Evolutionary conservation across 2,888 invertebrate genomes (phyloP).

Genomic region (Exocentrus adspersus): DNA sequence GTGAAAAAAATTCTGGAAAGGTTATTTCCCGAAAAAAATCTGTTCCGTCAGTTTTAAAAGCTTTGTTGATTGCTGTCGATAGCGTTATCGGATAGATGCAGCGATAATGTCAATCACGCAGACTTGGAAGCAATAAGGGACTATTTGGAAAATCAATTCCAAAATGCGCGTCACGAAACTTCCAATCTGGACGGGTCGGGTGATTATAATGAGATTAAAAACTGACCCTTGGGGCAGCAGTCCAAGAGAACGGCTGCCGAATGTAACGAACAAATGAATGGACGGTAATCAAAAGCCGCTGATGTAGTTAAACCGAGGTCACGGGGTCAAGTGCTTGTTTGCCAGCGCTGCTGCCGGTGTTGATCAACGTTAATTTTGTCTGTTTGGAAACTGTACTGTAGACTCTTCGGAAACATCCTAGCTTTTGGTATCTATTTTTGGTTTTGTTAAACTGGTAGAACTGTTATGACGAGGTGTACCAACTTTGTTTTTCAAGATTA

Average conservation of each 20-base stretch:
- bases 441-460: too few species aligned
- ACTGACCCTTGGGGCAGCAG: neutral
- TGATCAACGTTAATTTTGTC: neutral
- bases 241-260: neutral
- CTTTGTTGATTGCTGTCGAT: neutral
- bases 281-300: neutral
- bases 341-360: neutral
- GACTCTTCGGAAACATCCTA: too few species aligned
- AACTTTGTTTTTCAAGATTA: too few species aligned
- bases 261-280: neutral
- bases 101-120: neutral
- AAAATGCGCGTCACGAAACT: too few species aligned
- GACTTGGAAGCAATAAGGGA: too few species aligned
- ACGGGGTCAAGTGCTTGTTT: neutral
- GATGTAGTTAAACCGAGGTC: conserved; percentile 2
- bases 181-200: neutral
- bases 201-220: conserved; percentile 23
- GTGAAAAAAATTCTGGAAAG: neutral
- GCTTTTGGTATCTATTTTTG: too few species aligned
- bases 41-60: neutral
- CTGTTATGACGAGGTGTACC: too few species aligned
- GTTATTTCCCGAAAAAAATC: neutral
- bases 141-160: too few species aligned
- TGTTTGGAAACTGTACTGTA: neutral
- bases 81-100: neutral